Percentiles rank a stretch among this genome's conserved stretches.
phyloP scores from a whole-genome alignment of 2,888 invertebrate genomes.

The Palloptera scutellata region DNA sequence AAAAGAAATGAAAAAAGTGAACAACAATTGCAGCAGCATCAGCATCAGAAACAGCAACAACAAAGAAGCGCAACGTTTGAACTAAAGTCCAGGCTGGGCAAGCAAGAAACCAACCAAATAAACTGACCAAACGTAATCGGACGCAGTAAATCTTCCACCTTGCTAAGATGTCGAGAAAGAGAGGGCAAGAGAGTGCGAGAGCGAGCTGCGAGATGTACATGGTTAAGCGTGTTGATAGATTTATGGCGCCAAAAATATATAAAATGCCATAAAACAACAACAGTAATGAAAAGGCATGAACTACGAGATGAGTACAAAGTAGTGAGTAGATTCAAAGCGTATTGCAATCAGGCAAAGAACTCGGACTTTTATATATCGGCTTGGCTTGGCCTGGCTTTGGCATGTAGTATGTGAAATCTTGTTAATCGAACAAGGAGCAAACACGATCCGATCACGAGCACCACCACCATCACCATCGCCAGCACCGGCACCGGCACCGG shows the following conservation, averaged over 20 bases:
- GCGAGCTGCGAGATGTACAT: constrained; percentile 6
- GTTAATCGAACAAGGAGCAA: constrained; percentile 33
- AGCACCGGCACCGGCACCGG: constrained; percentile 9
- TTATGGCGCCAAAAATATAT: constrained; percentile 58
- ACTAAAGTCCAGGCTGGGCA: constrained; percentile 25
- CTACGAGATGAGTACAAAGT: constrained; percentile 7
- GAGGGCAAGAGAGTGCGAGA: not conserved
- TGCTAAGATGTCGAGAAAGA: not conserved
- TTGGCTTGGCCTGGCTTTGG: too few species aligned
- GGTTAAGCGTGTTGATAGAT: constrained; percentile 54
- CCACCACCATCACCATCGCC: not conserved
- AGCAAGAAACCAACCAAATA: constrained; percentile 24
- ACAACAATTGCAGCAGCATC: constrained; percentile 10
- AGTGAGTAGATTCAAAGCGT: not conserved
- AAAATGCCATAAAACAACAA: constrained; percentile 56
- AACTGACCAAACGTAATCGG: constrained; percentile 34
- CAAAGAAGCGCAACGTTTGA: not conserved
- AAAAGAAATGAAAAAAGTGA: constrained; percentile 9
- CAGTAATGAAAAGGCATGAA: constrained; percentile 14
- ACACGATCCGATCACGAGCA: constrained; percentile 21
- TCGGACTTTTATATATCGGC: too few species aligned
- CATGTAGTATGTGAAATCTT: constrained; percentile 31
- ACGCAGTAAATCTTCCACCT: constrained; percentile 25
- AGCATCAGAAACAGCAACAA: not conserved
- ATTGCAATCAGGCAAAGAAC: too few species aligned